Evolutionary conservation across 2,113 vertebrate genomes (phyloP).

Genomic region (Thoracochromis brauschi): DNA sequence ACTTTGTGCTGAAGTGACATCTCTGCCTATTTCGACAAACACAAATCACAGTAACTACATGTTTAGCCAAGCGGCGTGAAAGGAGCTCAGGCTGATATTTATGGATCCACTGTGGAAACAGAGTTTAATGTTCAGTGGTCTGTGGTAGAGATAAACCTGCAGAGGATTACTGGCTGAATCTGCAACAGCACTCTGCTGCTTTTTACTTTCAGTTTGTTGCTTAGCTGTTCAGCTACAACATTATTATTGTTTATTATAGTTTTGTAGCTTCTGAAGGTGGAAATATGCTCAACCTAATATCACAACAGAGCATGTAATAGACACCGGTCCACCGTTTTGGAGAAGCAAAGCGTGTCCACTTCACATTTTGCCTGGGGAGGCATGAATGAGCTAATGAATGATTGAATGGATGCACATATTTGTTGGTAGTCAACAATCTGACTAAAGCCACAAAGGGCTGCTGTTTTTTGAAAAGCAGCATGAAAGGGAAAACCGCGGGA

Average conservation of each 20-base stretch:
- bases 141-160: background rate
- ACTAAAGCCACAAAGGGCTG: too few relatives aligned
- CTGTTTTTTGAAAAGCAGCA: too few relatives aligned
- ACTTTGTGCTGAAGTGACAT: background rate
- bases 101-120: background rate
- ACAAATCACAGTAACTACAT: background rate
- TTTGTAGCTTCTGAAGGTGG: background rate
- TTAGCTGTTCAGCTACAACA: background rate
- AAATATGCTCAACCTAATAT: background rate
- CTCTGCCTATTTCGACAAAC: background rate
- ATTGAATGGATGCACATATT: too few relatives aligned
- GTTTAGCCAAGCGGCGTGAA: background rate
- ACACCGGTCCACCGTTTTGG: background rate
- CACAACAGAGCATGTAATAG: background rate
- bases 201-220: background rate
- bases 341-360: background rate
- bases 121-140: background rate
- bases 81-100: background rate
- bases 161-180: background rate
- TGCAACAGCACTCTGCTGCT: background rate
- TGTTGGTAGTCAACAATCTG: too few relatives aligned
- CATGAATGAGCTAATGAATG: too few relatives aligned
- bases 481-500: background rate
- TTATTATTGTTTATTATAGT: background rate
- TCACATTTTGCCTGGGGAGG: rapidly evolving